phyloP scores from a whole-genome alignment of 2,888 invertebrate species.

The Cordylochernes scorpioides region DNA sequence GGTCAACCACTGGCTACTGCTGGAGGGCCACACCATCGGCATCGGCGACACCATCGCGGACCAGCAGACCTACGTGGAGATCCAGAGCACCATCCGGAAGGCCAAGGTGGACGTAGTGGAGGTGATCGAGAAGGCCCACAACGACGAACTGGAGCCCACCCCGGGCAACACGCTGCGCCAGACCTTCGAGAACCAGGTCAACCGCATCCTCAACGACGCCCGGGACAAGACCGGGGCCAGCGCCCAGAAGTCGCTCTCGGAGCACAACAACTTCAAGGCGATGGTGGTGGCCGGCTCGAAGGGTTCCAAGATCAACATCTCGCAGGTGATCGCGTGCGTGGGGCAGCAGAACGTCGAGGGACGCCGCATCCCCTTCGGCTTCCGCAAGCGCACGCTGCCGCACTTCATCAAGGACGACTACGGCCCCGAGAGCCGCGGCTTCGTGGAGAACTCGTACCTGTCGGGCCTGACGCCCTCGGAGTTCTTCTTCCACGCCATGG shows the following conservation, averaged over 20 bases:
- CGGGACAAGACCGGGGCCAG: slow-evolving; percentile 99
- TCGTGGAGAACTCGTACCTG: slow-evolving; percentile 98
- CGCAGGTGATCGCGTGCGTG: slow-evolving; percentile 99
- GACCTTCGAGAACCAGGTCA: slow-evolving; percentile 93
- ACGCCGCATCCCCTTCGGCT: slow-evolving; percentile 98
- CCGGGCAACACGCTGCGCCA: slow-evolving; percentile 96
- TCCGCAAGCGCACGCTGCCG: slow-evolving; percentile 86
- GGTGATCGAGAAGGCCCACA: slow-evolving; percentile 97
- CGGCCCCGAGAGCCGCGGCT: slow-evolving; percentile 96
- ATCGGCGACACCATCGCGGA: slow-evolving; percentile 99
- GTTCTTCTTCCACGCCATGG: slow-evolving; percentile 99
- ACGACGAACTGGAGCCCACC: slow-evolving; percentile 92
- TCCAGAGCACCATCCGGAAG: slow-evolving; percentile 88
- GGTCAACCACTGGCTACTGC: slow-evolving; percentile 85
- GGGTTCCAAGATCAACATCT: slow-evolving; percentile 98
- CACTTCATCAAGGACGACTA: slow-evolving; percentile 99
- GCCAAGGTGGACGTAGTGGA: slow-evolving; percentile 99
- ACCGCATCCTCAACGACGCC: slow-evolving; percentile 94
- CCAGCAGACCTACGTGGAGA: slow-evolving; percentile 89
- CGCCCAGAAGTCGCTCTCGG: slow-evolving; percentile 93
- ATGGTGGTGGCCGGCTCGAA: slow-evolving; percentile 99
- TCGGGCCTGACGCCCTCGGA: slow-evolving; percentile 96
- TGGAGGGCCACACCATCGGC: slow-evolving; percentile 85
- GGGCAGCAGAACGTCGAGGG: slow-evolving; percentile 99
- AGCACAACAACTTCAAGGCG: slow-evolving; percentile 95